A percentile compares a stretch with the other conserved stretches of the same genome.
Evolutionary conservation across 2,888 invertebrate species (phyloP).

Genomic region (Macrosiphum euphorbiae): DNA sequence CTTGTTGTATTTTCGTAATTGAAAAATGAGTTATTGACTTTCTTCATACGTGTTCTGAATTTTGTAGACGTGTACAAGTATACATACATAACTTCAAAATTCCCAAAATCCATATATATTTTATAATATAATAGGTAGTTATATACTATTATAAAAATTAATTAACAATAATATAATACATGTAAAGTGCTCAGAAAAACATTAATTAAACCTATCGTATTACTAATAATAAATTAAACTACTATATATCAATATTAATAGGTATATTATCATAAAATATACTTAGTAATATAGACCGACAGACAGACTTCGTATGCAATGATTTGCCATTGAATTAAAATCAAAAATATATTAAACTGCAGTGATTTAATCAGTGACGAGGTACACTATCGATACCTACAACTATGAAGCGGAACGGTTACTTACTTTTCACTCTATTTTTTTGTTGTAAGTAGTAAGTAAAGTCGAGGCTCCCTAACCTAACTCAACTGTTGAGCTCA

Average conservation of each 20-base stretch:
- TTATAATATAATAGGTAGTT: no score
- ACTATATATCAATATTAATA: background rate
- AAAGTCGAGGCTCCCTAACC: no score
- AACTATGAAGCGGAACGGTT: background rate
- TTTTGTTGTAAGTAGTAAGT: background rate
- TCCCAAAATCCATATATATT: no score
- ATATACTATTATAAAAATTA: background rate
- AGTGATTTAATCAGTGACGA: background rate
- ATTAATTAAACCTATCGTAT: no score
- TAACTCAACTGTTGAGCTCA: no score
- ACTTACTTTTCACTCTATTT: background rate
- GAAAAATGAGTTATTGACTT: background rate
- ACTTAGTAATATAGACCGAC: no score
- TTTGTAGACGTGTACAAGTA: background rate
- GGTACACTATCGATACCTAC: background rate
- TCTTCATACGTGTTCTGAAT: background rate
- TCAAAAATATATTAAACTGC: background rate
- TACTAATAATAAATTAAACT: no score
- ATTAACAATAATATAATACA: background rate
- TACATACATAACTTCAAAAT: background rate
- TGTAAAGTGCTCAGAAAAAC: no score
- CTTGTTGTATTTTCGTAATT: background rate
- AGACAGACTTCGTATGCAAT: no score
- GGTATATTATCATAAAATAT: no score
- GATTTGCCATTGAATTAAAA: background rate